Evolutionary conservation across 2,797 vertebrate genomes (phyloP).

Genomic region (Tapirus indicus): DNA sequence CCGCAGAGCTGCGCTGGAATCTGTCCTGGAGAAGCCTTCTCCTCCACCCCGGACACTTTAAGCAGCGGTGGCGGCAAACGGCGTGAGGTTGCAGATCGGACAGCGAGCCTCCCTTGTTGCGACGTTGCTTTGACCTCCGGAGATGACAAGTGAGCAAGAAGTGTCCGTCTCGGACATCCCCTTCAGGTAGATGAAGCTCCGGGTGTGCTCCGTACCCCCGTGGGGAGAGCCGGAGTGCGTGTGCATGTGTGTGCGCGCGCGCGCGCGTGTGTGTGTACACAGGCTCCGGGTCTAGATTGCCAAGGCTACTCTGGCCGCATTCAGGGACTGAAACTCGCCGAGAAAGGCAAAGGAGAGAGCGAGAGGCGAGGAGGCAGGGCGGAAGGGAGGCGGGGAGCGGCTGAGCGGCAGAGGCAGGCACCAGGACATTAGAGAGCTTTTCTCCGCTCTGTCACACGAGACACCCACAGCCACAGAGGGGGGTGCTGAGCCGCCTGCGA

Average conservation of each 20-base stretch:
- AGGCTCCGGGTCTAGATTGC: slow-evolving; percentile 38
- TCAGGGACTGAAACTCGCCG: slow-evolving; percentile 74
- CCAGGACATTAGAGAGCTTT: slow-evolving; percentile 79
- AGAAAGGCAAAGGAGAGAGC: slow-evolving; percentile 69
- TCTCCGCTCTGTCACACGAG: slow-evolving; percentile 82
- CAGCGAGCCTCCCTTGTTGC: background rate
- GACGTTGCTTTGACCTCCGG: slow-evolving; percentile 56
- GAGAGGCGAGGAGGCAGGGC: slow-evolving; percentile 59
- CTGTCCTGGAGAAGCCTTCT: slow-evolving; percentile 55
- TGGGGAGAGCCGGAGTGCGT: slow-evolving; percentile 51
- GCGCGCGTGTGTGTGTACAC: slow-evolving; percentile 40
- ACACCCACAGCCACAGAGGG: slow-evolving; percentile 81
- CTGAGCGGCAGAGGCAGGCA: slow-evolving; percentile 77
- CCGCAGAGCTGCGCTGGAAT: slow-evolving; percentile 53
- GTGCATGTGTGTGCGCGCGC: slow-evolving; percentile 54
- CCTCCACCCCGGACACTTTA: slow-evolving; percentile 69
- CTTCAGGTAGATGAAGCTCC: slow-evolving; percentile 79
- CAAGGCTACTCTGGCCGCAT: slow-evolving; percentile 73
- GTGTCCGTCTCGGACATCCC: slow-evolving; percentile 69
- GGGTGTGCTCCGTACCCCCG: slow-evolving; percentile 59
- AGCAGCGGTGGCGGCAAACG: slow-evolving; percentile 49
- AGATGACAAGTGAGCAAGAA: slow-evolving; percentile 76
- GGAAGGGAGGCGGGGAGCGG: slow-evolving; percentile 69
- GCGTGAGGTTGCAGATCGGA: slow-evolving; percentile 31
- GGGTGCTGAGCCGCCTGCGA: slow-evolving; percentile 78